Conservation (phyloP, 2,113 vertebrate species). For the Thymallus thymallus region DNA sequence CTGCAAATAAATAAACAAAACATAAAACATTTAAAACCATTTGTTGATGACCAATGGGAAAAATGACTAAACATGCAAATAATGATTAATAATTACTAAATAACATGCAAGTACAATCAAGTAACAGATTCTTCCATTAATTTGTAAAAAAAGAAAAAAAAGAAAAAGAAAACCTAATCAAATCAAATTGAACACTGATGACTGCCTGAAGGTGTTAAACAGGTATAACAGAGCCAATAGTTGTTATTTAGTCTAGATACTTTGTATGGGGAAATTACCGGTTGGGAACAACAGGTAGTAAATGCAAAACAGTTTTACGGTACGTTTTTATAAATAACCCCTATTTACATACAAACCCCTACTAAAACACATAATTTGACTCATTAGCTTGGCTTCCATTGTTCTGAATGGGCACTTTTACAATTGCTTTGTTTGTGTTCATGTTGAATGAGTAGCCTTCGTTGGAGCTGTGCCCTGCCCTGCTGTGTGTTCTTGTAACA, state of each 20-base stretch:
- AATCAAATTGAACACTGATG: too few relatives aligned
- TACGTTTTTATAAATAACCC: background rate
- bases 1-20: too few relatives aligned
- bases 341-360: background rate
- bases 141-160: too few relatives aligned
- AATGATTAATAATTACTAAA: too few relatives aligned
- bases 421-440: slow-evolving; percentile 1
- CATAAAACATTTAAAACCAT: too few relatives aligned
- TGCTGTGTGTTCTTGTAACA: slow-evolving; percentile 23
- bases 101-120: too few relatives aligned
- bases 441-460: background rate
- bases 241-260: background rate
- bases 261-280: background rate
- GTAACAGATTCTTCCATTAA: too few relatives aligned
- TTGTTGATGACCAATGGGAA: too few relatives aligned
- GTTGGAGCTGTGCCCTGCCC: too few relatives aligned
- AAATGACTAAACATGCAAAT: too few relatives aligned
- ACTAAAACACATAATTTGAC: background rate
- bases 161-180: too few relatives aligned
- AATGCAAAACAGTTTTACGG: background rate
- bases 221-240: background rate
- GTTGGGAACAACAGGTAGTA: background rate
- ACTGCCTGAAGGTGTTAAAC: too few relatives aligned
- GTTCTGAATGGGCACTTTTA: slow-evolving; percentile 1
- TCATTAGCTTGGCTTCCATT: background rate